Percentiles rank a stretch among this genome's conserved stretches.
These are phyloP conservation scores for Falco cherrug DNA, from an alignment of 2,797 vertebrate species.

Conservation along the genomic window DNA sequence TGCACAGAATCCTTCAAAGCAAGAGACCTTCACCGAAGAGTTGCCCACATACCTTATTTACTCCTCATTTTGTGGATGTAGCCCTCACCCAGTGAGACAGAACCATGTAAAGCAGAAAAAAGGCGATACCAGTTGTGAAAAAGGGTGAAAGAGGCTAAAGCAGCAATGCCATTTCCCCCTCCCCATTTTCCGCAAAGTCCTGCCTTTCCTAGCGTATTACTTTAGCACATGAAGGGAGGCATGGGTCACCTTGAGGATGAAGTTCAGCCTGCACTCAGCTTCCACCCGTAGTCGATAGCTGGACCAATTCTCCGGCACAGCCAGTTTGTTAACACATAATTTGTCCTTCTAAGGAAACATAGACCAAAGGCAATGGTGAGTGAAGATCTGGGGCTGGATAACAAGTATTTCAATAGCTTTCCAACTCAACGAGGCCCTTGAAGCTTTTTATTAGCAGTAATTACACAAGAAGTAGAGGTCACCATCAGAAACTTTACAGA, in stretches of 20 bases:
- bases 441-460: constrained; percentile 1
- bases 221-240: not conserved
- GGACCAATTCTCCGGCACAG: not conserved
- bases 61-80: not conserved
- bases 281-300: not conserved
- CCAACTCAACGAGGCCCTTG: not conserved
- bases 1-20: not conserved
- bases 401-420: not conserved
- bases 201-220: not conserved
- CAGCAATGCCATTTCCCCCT: not conserved
- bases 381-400: not conserved
- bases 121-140: accelerated
- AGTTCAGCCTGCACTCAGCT: not conserved
- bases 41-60: not conserved
- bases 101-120: not conserved
- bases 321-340: not conserved
- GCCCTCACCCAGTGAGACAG: not conserved
- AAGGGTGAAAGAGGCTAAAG: not conserved
- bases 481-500: not conserved
- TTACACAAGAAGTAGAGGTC: constrained; percentile 6
- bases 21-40: not conserved
- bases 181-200: not conserved
- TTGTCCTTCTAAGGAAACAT: not conserved
- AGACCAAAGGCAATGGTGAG: not conserved
- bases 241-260: not conserved